Evolutionary conservation across 2,888 invertebrate species (phyloP), one percentile per base, ranked within the genome.

Genomic region (Leucophenga montana): DNA sequence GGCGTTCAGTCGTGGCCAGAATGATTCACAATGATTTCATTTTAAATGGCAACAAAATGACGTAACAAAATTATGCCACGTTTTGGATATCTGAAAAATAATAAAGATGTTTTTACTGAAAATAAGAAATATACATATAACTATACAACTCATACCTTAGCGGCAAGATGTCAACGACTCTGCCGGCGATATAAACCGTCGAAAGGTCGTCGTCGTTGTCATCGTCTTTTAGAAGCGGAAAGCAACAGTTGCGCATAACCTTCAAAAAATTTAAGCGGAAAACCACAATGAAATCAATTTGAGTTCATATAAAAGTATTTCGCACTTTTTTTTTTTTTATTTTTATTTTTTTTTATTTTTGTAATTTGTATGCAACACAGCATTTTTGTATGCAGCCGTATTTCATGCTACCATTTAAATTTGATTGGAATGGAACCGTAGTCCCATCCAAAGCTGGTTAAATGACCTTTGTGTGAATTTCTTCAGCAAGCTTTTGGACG

Each of bases 1-100:
- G 56, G 56, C 22, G 18, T 16, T 11, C 50, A 50, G 8, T n/a
- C 16, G 18, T 16, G 18, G 18, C 22, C 18, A 56, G n/a, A 54
- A 72, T 84, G 84, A 84, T 72, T 81, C 82, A 84, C 61, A 68
- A 11, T 50, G 22, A 33, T 27, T 48, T 46, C 64, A n/a, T 48
- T 64, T 14, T 22, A 59, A 59, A 48, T 13, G 20, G 50, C 20
- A 48, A 39, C 8, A 3, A 65, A 66, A 75, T 81, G 83, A 81
- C 80, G 83, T 75, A 76, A 84, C 72, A 56, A 46, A 62, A 76
- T 70, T 66, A 72, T 66, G 61, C 61, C 61, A 62, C n/a, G 31
- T 39, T 39, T 46, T 46, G 13, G n/a, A n/a, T 46, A 46, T 46
- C 13, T 46, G 46, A 27, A 27, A 27, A 13, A 46, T 46, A 46